Percentiles rank a stretch among this genome's conserved stretches.
Evolutionary conservation across 2,888 invertebrate genomes (phyloP).

Genomic region (Ennomos erosarius): DNA sequence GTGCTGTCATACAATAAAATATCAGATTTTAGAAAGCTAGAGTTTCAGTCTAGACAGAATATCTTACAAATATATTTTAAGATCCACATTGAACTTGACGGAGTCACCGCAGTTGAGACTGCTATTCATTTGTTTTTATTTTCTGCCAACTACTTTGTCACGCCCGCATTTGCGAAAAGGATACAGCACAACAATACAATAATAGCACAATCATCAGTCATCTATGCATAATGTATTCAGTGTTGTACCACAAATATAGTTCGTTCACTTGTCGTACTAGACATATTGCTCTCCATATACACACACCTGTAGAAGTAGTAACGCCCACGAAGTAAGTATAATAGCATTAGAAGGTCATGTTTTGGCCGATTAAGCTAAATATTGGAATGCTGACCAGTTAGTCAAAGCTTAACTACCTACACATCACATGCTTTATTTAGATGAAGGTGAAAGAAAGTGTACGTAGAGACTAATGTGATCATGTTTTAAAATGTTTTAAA

Average conservation of each 20-base stretch:
- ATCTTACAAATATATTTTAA: no score
- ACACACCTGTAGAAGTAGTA: constrained; percentile 14
- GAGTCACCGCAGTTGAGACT: no score
- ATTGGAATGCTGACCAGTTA: constrained; percentile 29
- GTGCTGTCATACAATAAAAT: not conserved
- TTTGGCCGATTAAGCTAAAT: constrained; percentile 40
- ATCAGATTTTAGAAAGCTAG: no score
- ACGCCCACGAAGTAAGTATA: constrained; percentile 34
- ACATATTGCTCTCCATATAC: constrained; percentile 26
- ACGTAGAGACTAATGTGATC: no score
- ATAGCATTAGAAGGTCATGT: constrained; percentile 39
- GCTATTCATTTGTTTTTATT: no score
- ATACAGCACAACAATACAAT: no score
- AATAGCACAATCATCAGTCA: constrained; percentile 44
- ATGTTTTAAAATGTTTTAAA: no score
- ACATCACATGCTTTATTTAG: constrained; percentile 5
- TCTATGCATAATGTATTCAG: constrained; percentile 54
- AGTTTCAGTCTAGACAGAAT: no score
- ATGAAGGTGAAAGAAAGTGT: constrained; percentile 25
- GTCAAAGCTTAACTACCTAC: constrained; percentile 33
- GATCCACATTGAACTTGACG: no score
- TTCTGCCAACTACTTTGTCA: no score
- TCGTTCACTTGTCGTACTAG: constrained; percentile 37
- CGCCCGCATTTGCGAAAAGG: no score
- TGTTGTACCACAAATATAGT: constrained; percentile 42